Base-by-base conservation (phyloP, 2,888 invertebrate species). In the Hartigia nigra region DNA sequence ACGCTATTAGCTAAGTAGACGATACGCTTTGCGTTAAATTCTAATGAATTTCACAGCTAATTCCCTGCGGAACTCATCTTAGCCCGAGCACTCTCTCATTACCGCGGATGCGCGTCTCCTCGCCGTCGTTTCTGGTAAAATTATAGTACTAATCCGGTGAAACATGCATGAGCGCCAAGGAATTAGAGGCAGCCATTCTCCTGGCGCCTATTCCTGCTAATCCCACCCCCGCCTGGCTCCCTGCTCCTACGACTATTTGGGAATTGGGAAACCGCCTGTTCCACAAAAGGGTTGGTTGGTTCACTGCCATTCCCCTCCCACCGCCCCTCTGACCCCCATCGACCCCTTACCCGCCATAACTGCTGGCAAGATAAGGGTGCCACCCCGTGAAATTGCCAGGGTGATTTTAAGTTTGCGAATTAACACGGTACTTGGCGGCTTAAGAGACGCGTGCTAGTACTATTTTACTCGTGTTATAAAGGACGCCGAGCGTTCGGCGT, bases 91-190 rank as follows among this genome's bases (percentile, higher is more conserved):
- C 78, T 75, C 77, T 75, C 77, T 77, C 79, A 77, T 79, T 81
- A 81, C 78, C 79, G 70, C 74, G 55, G 77, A 77, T 34, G 69
- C 70, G 69, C 70, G 74, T 69, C 76, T 74, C 35, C 72, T 79
- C 31, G 32, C 0, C 70, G 31, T 31, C 31, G 70, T 31, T 72
- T 78, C 77, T 69, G 77, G 79, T 75, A 81, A 84, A 86, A 86
- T 84, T 85, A 85, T 82, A 81, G 84, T 78, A 83, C 82, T 85
- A 86, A 86, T 86, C 84, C 83, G 80, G 81, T 82, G 81, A 84
- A 84, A 85, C 85, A 85, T 83, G 82, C 84, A 83, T 80, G 84
- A 84, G 84, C 80, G 81, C 76, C 81, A 76, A 82, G 84, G 82
- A 83, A 84, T 84, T 83, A 84, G 82, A 83, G 81, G 79, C 70